Conservation (phyloP, 2,113 vertebrate genomes). For the Chloebia gouldiae region DNA sequence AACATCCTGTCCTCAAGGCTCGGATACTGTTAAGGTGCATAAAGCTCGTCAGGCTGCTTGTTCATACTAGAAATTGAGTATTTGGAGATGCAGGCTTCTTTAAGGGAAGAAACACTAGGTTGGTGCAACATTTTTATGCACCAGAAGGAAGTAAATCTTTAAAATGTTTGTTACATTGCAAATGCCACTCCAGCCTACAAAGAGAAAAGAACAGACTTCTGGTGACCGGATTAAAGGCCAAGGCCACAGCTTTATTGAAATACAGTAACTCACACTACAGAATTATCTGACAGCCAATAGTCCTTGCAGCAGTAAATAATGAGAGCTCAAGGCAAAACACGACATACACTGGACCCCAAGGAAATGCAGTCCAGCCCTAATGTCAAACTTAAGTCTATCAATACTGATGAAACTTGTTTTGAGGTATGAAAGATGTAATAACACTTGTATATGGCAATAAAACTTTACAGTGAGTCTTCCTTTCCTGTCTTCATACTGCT, state of each 20-base stretch:
- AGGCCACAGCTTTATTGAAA: constrained; percentile 41
- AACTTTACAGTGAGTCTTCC: not conserved
- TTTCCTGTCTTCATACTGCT: not conserved
- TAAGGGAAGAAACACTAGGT: not conserved
- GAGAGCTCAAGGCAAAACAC: not conserved
- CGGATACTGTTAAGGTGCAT: not conserved
- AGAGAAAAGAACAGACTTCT: not conserved
- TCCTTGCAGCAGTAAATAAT: constrained; percentile 32
- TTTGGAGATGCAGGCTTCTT: not conserved
- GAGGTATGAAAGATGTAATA: not conserved
- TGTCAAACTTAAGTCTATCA: not conserved
- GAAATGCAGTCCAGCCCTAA: not conserved
- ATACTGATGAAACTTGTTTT: not conserved
- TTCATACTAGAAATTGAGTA: not conserved
- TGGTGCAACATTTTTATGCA: not conserved
- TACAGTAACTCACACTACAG: constrained; percentile 15
- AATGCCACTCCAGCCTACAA: not conserved
- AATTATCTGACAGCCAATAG: constrained; percentile 33
- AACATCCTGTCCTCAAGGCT: not conserved
- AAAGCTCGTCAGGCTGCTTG: not conserved
- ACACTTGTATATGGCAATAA: not conserved
- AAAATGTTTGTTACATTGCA: constrained; percentile 1
- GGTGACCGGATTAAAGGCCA: constrained; percentile 13
- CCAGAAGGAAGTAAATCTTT: not conserved
- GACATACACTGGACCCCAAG: not conserved